Evolutionary conservation across 2,113 vertebrate genomes (phyloP), one percentile per base, ranked within the genome.

Genomic region (Tyrannus savana): DNA sequence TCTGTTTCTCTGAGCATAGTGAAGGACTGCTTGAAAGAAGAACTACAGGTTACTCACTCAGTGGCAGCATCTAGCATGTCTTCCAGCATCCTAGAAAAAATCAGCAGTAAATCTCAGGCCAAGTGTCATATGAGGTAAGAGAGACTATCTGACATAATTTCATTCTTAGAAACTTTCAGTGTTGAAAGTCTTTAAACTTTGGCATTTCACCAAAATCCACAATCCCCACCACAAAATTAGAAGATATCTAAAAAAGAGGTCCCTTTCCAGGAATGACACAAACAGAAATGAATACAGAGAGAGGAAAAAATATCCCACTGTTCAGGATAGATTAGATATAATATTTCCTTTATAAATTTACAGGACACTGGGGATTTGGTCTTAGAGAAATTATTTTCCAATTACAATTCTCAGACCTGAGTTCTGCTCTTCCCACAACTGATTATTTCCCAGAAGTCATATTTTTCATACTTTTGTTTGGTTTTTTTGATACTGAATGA

Each of bases 231-330:
- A 92, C 76, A 87, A 90, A 92, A 89, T 87, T 49, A 96, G 96
- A 94, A 90, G 73, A 93, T 81, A 84, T 53, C 64, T 84, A 22
- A 75, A 94, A 90, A 82, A 72, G 72, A 92, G 35, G 76, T 77
- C 76, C 85, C 66, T 96, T 96, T 97, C 95, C 92, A 95, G 93
- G 88, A 96, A 93, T 72, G 95, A 94, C 64, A 94, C 75, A 90
- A 94, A 73, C 71, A 93, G 73, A 90, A 94, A 84, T 68, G 8
- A 89, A 92, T 50, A 95, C 52, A 59, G 52, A 9, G 25, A 89
- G 53, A 91, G 46, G 64, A 68, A 88, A 88, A 92, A 86, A 68
- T 84, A 52, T 94, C 56, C 60, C 60, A 44, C 52, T 75, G 15
- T 41, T 92, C 56, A 90, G 50, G 52, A 78, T 14, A 86, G 76